A percentile compares a stretch with the other conserved stretches of the same genome.
Evolutionary conservation across 2,797 vertebrate genomes (phyloP).

Genomic region (Heteromormyrus szaboi): DNA sequence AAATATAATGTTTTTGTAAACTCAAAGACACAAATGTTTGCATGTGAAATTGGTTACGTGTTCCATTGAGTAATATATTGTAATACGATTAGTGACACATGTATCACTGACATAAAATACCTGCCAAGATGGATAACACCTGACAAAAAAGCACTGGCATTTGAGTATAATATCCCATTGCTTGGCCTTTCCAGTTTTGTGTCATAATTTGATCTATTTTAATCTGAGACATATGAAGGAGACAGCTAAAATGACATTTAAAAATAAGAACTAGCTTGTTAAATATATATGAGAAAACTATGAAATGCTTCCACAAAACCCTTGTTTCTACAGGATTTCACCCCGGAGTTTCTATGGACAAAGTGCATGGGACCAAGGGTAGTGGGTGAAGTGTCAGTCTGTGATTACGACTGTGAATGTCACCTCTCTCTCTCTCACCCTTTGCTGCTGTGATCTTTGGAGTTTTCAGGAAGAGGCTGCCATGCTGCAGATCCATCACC

Average conservation of each 20-base stretch:
- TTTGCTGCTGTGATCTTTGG: conserved; percentile 22
- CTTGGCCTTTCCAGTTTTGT: not conserved
- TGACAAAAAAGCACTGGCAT: not conserved
- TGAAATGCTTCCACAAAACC: not conserved
- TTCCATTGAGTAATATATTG: not conserved
- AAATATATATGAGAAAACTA: not conserved
- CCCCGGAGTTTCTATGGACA: not conserved
- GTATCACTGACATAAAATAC: not conserved
- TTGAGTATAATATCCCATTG: not conserved
- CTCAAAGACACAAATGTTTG: not conserved
- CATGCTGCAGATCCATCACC: conserved; percentile 31
- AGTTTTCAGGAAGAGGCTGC: conserved; percentile 27
- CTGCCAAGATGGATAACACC: not conserved
- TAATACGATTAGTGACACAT: not conserved
- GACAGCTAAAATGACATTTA: not conserved
- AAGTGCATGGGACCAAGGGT: not conserved
- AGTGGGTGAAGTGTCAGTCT: not conserved
- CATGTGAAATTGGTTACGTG: not conserved
- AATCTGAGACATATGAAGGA: not conserved
- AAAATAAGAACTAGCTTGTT: not conserved
- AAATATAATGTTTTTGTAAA: not conserved
- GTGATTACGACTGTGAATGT: not conserved
- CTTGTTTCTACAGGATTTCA: not conserved
- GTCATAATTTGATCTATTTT: not conserved
- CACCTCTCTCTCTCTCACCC: not conserved